Base-by-base conservation (phyloP, 2,113 vertebrate genomes). In the Zapornia atra region DNA sequence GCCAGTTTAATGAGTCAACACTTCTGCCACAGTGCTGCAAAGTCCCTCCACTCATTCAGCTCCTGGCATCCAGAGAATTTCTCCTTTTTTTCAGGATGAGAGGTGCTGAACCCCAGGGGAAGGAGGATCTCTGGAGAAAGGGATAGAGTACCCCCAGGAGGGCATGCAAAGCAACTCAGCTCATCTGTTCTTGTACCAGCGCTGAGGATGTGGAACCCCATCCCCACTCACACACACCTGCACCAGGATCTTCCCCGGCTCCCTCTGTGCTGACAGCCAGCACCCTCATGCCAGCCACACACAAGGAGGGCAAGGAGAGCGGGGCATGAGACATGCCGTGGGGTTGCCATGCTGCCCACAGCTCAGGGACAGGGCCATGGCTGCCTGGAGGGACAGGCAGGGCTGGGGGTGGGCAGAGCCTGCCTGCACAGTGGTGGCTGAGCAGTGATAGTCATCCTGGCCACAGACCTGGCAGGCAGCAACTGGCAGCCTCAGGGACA, bases 401-500 rank as follows among this genome's bases (percentile, higher is more conserved):
- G 31, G n/a, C 65, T 26, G 64, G 48, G 22, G 10, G 38, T 0
- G 1, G 42, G 65, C 79, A 88, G 36, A 20, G 1, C 4, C 66
- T 6, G 7, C 25, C 50, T 18, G 22, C 3, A 5, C 2, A 1
- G 78, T 0, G 0, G 33, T 38, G 80, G 42, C 53, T 1, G 1
- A 53, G 51, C 70, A 54, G 46, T 2, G 24, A 34, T 5, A 36
- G 14, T 1, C n/a, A 16, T 8, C 54, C 53, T 15, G 33, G n/a
- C 16, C 79, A 10, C 0, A 0, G 42, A 2, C 2, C 65, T 15
- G 61, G 68, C 64, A 26, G 31, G 28, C 6, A 3, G 5, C 2
- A 53, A 53, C 38, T 1, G 4, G 44, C 36, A 26, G 63, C 6
- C 0, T 1, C 2, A 0, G 22, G 42, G 53, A 11, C 0, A 46